Evolutionary conservation across 2,797 vertebrate genomes (phyloP), one percentile per base, ranked within the genome.

Genomic region (Crenichthys baileyi): DNA sequence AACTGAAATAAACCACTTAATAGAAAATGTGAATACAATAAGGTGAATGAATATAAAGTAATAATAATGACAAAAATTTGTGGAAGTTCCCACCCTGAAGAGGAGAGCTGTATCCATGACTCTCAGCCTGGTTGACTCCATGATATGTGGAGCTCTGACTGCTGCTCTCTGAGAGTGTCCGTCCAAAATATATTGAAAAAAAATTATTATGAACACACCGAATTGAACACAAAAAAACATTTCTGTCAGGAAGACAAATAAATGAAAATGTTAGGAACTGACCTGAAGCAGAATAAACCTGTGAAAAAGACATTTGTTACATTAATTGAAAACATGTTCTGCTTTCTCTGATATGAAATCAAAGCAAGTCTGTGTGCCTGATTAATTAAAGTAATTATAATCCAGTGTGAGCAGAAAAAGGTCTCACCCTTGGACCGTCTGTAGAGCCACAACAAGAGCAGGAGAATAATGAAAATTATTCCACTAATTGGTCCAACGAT

Each of bases 391-490:
- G 44, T 44, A 44, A 7, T 44, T 44, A 44, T 53, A 3, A 53
- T 53, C 51, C 18, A 29, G 26, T 13, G 26, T 61, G 13, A 53
- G 51, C 51, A 53, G 51, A 26, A 61, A 61, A 31, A 61, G 60
- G 11, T 61, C 60, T 61, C 26, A 61, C 60, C 60, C 15, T 61
- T 61, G 26, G 60, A 61, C 60, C 11, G 60, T 61, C 26, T 31
- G 26, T 5, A 29, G 60, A 26, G 11, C 26, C 60, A 61, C 26
- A 61, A 31, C 12, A 61, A 61, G 12, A 61, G 4, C 26, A 61
- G 60, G 60, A 61, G 60, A 61, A 61, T 61, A 61, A 61, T 61
- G 60, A 61, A 3, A 61, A 88, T 55, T 12, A 72, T 86, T 26
- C 73, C 85, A 72, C 58, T 67, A 11, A 77, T 20, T 26, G 48